Evolutionary conservation across 2,113 vertebrate species (phyloP).

Genomic region (Saimiri boliviensis): DNA sequence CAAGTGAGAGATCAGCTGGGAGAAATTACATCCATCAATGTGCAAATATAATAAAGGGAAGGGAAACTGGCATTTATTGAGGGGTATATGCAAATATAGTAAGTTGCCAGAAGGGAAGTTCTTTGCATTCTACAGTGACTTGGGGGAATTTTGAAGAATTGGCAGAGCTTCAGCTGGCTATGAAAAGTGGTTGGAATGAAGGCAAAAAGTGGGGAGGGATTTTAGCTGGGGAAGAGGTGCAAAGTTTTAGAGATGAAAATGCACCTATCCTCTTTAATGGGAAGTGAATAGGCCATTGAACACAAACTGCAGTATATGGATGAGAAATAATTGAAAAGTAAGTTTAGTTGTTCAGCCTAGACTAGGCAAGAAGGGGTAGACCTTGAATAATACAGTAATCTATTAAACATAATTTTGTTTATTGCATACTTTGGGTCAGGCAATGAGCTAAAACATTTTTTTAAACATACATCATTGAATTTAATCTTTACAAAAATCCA

Average conservation of each 20-base stretch:
- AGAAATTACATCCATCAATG: constrained; percentile 61
- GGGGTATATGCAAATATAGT: neutral
- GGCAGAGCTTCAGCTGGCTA: neutral
- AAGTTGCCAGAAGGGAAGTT: constrained; percentile 17
- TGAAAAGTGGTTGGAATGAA: neutral
- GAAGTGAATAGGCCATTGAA: neutral
- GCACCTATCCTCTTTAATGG: neutral
- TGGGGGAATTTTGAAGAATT: constrained; percentile 3
- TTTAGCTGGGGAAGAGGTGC: neutral
- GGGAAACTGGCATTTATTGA: constrained; percentile 28
- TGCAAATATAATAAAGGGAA: constrained; percentile 55
- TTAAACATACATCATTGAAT: neutral
- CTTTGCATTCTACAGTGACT: neutral
- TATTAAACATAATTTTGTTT: neutral
- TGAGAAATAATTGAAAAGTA: neutral
- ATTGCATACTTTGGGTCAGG: neutral
- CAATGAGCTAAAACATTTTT: neutral
- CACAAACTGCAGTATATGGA: neutral
- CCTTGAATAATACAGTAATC: neutral
- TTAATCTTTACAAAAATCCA: neutral
- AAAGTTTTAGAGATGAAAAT: neutral
- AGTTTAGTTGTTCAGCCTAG: neutral
- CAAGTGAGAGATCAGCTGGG: constrained; percentile 57
- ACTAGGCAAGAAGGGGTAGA: neutral
- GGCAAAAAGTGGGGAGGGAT: neutral